These are phyloP conservation scores for Drosophila ficusphila DNA, from an alignment of 1,140 invertebrate genomes.

Conservation along the genomic window DNA sequence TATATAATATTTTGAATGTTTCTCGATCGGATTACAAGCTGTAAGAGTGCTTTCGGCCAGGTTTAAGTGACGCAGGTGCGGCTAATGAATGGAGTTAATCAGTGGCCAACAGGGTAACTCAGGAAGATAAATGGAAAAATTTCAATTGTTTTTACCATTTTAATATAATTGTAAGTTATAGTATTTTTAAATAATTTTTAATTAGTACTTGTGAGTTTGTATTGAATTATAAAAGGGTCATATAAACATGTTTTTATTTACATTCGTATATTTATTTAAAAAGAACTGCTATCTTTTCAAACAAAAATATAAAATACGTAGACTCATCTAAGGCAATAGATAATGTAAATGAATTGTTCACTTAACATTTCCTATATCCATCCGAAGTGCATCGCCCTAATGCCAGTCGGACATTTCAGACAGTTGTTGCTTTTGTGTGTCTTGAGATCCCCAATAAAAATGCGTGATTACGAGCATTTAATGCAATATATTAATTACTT, in stretches of 20 bases:
- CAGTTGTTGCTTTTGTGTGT: slow-evolving; percentile 29
- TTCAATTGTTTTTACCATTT: no score
- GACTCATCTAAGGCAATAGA: no score
- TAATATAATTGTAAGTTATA: no score
- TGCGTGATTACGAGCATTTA: slow-evolving; percentile 64
- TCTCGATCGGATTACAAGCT: slow-evolving; percentile 33
- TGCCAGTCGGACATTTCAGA: background rate
- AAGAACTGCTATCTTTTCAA: no score
- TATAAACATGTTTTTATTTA: no score
- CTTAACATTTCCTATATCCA: background rate
- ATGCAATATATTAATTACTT: slow-evolving; percentile 78
- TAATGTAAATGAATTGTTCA: background rate
- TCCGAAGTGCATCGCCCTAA: slow-evolving; percentile 47
- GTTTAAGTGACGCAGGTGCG: slow-evolving; percentile 22
- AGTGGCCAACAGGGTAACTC: slow-evolving; percentile 16
- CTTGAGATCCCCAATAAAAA: slow-evolving; percentile 55
- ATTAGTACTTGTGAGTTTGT: no score
- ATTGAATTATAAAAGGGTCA: no score
- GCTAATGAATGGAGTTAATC: slow-evolving; percentile 23
- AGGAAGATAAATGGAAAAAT: background rate
- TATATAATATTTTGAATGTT: slow-evolving; percentile 10
- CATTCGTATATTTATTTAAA: no score
- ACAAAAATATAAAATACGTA: background rate
- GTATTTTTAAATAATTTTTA: no score
- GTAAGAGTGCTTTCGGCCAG: slow-evolving; percentile 1